These are phyloP conservation scores for Seira sanloemensis DNA, from an alignment of 2,888 invertebrate genomes.

Conservation along the genomic window DNA sequence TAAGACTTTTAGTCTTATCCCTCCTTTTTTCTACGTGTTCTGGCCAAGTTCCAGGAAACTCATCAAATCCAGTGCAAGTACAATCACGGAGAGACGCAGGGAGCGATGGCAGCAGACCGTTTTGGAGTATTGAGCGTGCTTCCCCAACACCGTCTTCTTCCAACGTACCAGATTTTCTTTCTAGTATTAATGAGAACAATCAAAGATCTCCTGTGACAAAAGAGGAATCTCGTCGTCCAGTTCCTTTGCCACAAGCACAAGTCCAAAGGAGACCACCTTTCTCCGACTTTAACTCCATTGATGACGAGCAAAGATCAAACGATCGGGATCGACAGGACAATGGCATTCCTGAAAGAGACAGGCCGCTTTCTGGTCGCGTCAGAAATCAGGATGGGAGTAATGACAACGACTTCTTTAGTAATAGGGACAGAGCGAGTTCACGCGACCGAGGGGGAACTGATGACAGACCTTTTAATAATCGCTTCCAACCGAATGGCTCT, in stretches of 20 bases:
- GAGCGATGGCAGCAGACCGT: slow-evolving; percentile 18
- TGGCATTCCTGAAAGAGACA: slow-evolving; percentile 37
- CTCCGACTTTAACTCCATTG: slow-evolving; percentile 65
- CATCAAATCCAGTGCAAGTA: slow-evolving; percentile 50
- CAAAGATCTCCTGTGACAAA: slow-evolving; percentile 28
- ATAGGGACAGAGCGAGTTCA: slow-evolving; percentile 17
- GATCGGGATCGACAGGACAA: slow-evolving; percentile 59
- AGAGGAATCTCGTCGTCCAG: slow-evolving; percentile 25
- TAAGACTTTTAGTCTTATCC: slow-evolving; percentile 43
- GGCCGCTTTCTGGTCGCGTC: slow-evolving; percentile 18
- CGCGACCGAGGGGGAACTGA: slow-evolving; percentile 34
- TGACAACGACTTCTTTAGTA: slow-evolving; percentile 31
- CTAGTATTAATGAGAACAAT: slow-evolving; percentile 58
- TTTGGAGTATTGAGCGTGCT: slow-evolving; percentile 28
- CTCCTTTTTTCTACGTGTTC: slow-evolving; percentile 44
- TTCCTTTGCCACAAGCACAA: slow-evolving; percentile 64
- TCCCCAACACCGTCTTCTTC: slow-evolving; percentile 25
- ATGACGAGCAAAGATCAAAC: slow-evolving; percentile 55
- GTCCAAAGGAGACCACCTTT: slow-evolving; percentile 63
- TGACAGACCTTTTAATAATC: slow-evolving; percentile 41
- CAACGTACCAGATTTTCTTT: slow-evolving; percentile 43
- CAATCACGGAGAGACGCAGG: slow-evolving; percentile 47
- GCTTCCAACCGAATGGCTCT: slow-evolving; percentile 26
- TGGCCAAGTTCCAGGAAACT: slow-evolving; percentile 67
- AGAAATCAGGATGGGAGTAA: slow-evolving; percentile 21